A percentile compares a stretch with the other conserved stretches of the same genome.
These are phyloP conservation scores for Merops nubicus DNA, from an alignment of 2,113 vertebrate genomes.

Conservation along the genomic window DNA sequence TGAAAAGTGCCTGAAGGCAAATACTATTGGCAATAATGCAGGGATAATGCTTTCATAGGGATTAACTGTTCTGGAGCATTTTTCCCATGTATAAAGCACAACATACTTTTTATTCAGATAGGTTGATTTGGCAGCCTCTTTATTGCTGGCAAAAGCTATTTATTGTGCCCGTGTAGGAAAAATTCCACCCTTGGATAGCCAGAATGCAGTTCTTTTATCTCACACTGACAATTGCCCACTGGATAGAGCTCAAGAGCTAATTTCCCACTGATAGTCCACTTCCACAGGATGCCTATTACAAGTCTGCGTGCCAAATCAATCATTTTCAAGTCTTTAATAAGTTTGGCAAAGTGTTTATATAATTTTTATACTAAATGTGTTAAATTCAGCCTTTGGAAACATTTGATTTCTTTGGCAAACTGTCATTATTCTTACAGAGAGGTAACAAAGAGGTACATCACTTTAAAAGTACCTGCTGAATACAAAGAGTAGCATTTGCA, in stretches of 20 bases:
- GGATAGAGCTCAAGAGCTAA: conserved; percentile 5
- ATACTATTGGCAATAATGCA: neutral
- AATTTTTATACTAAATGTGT: neutral
- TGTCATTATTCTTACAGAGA: neutral
- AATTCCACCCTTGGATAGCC: neutral
- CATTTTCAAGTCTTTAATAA: neutral
- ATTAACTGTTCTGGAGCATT: conserved; percentile 60
- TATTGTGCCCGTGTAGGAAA: neutral
- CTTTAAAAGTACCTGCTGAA: neutral
- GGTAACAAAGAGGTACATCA: neutral
- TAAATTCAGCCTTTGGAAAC: neutral
- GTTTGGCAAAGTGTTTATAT: neutral
- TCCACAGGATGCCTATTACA: neutral
- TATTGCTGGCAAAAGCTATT: conserved; percentile 8
- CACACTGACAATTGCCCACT: neutral
- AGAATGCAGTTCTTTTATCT: neutral
- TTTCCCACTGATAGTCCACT: neutral
- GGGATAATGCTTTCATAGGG: conserved; percentile 40
- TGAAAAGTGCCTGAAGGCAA: conserved; percentile 38
- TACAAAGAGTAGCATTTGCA: neutral
- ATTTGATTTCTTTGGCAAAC: neutral
- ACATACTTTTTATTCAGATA: conserved; percentile 52
- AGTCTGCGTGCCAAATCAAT: neutral
- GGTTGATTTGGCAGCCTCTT: conserved; percentile 30
- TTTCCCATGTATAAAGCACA: conserved; percentile 40